phyloP scores from a whole-genome alignment of 2,113 vertebrate species.

The Euleptes europaea region DNA sequence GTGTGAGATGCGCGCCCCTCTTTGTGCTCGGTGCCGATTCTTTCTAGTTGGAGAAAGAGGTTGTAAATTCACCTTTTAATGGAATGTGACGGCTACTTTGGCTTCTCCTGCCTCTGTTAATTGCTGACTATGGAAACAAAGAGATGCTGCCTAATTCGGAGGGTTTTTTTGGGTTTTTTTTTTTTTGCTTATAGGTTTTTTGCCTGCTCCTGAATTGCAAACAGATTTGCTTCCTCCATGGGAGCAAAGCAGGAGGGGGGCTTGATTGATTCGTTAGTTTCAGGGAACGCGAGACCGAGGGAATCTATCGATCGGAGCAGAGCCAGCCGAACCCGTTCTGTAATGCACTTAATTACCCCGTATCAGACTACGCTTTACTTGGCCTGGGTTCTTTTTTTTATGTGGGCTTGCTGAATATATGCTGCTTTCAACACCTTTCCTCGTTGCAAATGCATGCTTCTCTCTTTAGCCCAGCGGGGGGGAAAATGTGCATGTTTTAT shows the following conservation, averaged over 20 bases:
- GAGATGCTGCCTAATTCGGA: constrained; percentile 46
- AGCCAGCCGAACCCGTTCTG: constrained; percentile 51
- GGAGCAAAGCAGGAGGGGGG: constrained; percentile 55
- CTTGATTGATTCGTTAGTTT: constrained; percentile 64
- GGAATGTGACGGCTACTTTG: constrained; percentile 12
- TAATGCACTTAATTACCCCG: constrained; percentile 63
- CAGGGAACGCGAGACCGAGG: constrained; percentile 42
- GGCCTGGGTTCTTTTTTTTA: constrained; percentile 5
- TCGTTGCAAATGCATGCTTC: background rate
- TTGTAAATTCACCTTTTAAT: background rate
- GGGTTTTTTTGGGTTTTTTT: constrained; percentile 2
- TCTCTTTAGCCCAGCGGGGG: background rate
- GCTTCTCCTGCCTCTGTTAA: constrained; percentile 33
- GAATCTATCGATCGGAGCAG: constrained; percentile 46
- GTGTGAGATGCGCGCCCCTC: background rate
- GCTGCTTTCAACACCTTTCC: background rate
- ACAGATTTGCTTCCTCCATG: constrained; percentile 69
- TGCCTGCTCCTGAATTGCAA: constrained; percentile 63
- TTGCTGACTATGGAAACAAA: constrained; percentile 49
- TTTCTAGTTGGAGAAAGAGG: constrained; percentile 11
- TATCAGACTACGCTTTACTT: constrained; percentile 22
- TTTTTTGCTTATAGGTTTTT: constrained; percentile 46
- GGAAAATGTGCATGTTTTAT: background rate
- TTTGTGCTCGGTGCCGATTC: constrained; percentile 1
- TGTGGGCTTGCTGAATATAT: background rate